Evolutionary conservation across 2,113 vertebrate species (phyloP).

Genomic region (Myrmecophaga tridactyla): DNA sequence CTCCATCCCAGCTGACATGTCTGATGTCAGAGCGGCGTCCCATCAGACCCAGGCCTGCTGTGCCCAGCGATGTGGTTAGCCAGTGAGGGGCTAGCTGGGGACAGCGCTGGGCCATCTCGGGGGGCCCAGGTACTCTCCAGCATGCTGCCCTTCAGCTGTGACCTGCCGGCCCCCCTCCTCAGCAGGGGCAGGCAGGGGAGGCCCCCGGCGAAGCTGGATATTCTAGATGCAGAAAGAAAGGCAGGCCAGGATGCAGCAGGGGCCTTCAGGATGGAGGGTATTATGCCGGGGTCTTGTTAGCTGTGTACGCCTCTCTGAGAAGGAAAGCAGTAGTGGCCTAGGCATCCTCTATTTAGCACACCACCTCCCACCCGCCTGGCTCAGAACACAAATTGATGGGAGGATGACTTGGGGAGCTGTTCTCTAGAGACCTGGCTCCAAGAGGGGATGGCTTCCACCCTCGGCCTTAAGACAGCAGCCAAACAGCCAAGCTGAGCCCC

Average conservation of each 20-base stretch:
- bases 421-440: background rate
- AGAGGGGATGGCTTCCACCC: background rate
- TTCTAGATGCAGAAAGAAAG: background rate
- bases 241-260: background rate
- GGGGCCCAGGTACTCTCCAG: background rate
- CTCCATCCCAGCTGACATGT: background rate
- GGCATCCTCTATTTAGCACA: background rate
- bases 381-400: background rate
- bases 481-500: background rate
- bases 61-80: background rate
- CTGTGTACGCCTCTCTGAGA: background rate
- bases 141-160: background rate
- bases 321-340: too few relatives aligned
- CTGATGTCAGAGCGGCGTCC: background rate
- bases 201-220: background rate
- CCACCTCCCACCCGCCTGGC: background rate
- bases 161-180: background rate
- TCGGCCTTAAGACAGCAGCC: background rate
- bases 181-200: background rate
- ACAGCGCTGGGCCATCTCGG: background rate
- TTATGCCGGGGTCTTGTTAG: background rate
- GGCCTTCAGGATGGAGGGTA: background rate
- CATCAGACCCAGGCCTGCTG: too few relatives aligned
- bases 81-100: background rate
- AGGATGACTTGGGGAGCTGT: background rate